Base-by-base conservation (phyloP, 2,797 vertebrate genomes). In the Amazona ochrocephala region DNA sequence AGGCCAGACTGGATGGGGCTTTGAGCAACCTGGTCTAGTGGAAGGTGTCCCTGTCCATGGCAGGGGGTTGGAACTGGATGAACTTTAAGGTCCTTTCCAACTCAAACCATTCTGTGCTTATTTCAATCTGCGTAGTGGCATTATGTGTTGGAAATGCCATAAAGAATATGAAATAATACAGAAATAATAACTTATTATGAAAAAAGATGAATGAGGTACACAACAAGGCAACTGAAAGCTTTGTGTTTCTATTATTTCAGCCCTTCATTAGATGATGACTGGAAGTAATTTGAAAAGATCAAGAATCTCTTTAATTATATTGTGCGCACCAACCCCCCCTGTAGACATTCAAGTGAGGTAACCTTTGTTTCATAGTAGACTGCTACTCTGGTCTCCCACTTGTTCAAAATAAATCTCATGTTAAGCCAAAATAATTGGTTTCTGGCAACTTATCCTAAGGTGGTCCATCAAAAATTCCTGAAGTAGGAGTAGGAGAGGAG, bases 281-380 rank as follows among this genome's bases (percentile, higher is more conserved):
- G 0, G 5, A 22, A 51, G 27, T 13, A 82, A 37, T 51, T 37
- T 24, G 23, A 84, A 72, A 37, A 74, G 27, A 84, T 54, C 8
- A 27, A 6, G 7, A 45, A 60, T n/a, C 24, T 27, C 29, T 65
- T 34, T 48, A 51, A 44, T n/a, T 42, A 62, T 7, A 70, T 1
- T 17, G 10, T 44, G 39, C 23, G 32, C 39, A 65, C 11, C 44
- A 67, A n/a, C 0, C 11, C 16, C 15, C 1, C 9, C 8, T 18
- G 27, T 5, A 34, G 54, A 44, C 2, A 39, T 10, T 4, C 24
- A 76, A n/a, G n/a, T 7, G 15, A 66, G 10, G 4, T 8, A 3
- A 89, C 26, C 22, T 65, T 34, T 50, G 11, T 64, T 86, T 94
- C 76, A 47, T 1, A 56, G 41, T 6, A 66, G 24, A 45, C 44